Conservation (phyloP, 2,113 vertebrate genomes). For the Thunnus thynnus region DNA sequence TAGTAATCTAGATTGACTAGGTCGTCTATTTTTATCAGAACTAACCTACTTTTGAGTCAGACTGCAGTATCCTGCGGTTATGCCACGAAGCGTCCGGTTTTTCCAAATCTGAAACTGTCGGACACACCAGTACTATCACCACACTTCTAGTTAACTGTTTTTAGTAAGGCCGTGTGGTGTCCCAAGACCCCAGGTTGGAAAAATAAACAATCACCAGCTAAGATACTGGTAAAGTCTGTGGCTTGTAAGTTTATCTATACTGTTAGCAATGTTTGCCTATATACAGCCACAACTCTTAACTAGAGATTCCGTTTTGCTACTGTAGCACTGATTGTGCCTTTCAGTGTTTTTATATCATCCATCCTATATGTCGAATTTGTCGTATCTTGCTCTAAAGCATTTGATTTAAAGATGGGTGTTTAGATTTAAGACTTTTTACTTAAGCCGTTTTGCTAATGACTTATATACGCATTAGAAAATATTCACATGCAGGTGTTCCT, state of each 20-base stretch:
- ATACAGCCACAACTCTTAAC: background rate
- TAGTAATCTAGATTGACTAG: slow-evolving; percentile 14
- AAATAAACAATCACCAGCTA: background rate
- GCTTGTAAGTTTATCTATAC: background rate
- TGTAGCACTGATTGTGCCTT: background rate
- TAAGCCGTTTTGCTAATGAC: too few species aligned
- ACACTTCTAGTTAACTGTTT: background rate
- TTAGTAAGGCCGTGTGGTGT: background rate
- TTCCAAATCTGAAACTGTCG: background rate
- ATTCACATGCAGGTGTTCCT: background rate
- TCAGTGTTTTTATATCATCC: background rate
- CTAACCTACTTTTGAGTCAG: slow-evolving; percentile 47
- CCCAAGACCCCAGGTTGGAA: background rate
- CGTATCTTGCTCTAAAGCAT: background rate
- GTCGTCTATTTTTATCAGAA: slow-evolving; percentile 47
- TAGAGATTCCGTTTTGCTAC: background rate
- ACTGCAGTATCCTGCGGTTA: slow-evolving; percentile 4
- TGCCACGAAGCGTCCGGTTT: background rate
- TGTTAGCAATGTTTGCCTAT: background rate
- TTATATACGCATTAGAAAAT: background rate
- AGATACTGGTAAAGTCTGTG: background rate
- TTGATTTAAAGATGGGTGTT: background rate
- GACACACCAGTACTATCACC: background rate
- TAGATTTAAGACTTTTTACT: too few species aligned
- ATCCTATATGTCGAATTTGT: background rate